Conservation (phyloP, 2,797 vertebrate genomes). For the Carcharodon carcharias region DNA sequence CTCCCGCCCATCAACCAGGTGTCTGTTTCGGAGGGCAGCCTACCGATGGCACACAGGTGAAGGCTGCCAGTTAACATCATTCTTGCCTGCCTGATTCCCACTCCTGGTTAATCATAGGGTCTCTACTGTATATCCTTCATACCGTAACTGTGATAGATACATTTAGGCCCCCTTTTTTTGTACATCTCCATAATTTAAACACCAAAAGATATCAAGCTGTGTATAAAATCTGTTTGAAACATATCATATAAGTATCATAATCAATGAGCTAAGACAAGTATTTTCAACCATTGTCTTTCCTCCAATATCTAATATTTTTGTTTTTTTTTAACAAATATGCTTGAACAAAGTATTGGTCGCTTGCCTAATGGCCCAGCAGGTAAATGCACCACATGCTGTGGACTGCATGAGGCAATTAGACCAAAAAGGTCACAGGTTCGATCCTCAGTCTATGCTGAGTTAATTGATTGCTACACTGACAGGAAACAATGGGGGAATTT, state of each 20-base stretch:
- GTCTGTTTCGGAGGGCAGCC: background rate
- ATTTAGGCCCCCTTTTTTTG: background rate
- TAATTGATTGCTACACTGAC: slow-evolving; percentile 21
- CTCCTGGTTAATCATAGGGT: background rate
- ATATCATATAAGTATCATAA: too few species aligned
- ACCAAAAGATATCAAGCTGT: background rate
- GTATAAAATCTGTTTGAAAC: background rate
- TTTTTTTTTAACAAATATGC: background rate
- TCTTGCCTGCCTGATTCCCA: too few species aligned
- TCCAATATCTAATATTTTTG: background rate
- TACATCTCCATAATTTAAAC: background rate
- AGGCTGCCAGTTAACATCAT: background rate
- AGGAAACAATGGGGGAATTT: slow-evolving; percentile 12
- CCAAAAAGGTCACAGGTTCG: background rate
- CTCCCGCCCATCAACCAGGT: background rate
- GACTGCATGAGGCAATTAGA: background rate
- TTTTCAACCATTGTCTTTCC: background rate
- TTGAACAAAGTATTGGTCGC: background rate
- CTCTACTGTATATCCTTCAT: background rate
- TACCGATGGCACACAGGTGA: background rate
- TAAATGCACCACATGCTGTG: background rate
- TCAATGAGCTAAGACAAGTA: background rate
- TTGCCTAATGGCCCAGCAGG: background rate
- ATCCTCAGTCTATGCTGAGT: background rate
- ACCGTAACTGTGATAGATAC: background rate